Percentiles rank a stretch among this genome's conserved stretches.
Evolutionary conservation across 2,113 vertebrate genomes (phyloP).

Genomic region (Cranoglanis bouderius): DNA sequence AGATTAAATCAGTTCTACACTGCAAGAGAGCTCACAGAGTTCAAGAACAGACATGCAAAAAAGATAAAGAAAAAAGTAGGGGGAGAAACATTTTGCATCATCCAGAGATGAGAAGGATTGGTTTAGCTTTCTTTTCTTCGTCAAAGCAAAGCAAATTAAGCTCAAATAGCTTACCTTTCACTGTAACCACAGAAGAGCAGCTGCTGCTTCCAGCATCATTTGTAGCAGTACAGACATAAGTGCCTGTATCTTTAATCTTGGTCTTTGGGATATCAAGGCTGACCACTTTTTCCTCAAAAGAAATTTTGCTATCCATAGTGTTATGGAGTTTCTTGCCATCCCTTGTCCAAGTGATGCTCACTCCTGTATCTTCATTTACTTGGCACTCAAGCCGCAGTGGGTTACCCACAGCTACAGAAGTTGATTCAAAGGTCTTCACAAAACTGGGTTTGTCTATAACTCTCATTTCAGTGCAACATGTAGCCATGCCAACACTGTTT

Average conservation of each 20-base stretch:
- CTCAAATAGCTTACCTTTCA: slow-evolving; percentile 88
- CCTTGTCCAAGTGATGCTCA: slow-evolving; percentile 86
- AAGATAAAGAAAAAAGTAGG: slow-evolving; percentile 36
- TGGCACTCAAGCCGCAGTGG: slow-evolving; percentile 89
- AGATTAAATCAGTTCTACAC: not conserved
- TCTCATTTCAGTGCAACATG: slow-evolving; percentile 83
- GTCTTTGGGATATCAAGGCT: slow-evolving; percentile 91
- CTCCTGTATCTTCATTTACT: slow-evolving; percentile 94
- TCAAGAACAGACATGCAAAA: slow-evolving; percentile 32
- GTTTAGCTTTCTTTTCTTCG: slow-evolving; percentile 17
- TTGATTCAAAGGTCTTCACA: slow-evolving; percentile 81
- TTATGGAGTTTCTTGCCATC: slow-evolving; percentile 90
- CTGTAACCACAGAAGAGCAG: slow-evolving; percentile 79
- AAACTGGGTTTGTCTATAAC: slow-evolving; percentile 90
- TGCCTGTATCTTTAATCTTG: slow-evolving; percentile 93
- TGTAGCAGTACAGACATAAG: slow-evolving; percentile 86
- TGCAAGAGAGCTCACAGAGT: slow-evolving; percentile 5
- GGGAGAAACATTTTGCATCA: slow-evolving; percentile 40
- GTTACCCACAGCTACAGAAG: slow-evolving; percentile 84
- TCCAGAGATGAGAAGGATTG: slow-evolving; percentile 47
- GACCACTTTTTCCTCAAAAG: slow-evolving; percentile 94
- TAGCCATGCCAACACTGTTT: slow-evolving; percentile 90
- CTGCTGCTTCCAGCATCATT: slow-evolving; percentile 93
- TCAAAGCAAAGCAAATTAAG: slow-evolving; percentile 41
- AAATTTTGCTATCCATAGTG: slow-evolving; percentile 90